Percentiles rank a stretch among this genome's conserved stretches.
These are phyloP conservation scores for Argyra leucocephala DNA, from an alignment of 2,888 invertebrate genomes.

Conservation along the genomic window DNA sequence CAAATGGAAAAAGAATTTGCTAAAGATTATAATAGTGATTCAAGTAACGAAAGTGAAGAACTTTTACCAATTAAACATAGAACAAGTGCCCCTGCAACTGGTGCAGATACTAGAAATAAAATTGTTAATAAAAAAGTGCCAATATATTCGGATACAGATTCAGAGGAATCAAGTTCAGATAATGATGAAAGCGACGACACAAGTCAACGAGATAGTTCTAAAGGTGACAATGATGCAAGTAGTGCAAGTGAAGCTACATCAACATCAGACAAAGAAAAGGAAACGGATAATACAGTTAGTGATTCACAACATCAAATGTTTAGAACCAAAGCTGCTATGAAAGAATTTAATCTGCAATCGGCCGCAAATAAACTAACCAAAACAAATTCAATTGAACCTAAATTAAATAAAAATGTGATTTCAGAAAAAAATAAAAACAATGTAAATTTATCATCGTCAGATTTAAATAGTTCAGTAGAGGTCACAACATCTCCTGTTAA, in stretches of 20 bases:
- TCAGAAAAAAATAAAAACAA: constrained; percentile 24
- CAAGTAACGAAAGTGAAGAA: constrained; percentile 80
- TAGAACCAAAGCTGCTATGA: constrained; percentile 75
- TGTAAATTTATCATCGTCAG: constrained; percentile 29
- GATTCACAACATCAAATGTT: constrained; percentile 58
- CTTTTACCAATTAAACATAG: constrained; percentile 50
- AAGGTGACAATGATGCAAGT: neutral
- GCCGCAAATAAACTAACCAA: constrained; percentile 25
- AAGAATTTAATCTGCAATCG: constrained; percentile 59
- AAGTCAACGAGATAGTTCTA: constrained; percentile 1
- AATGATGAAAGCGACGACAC: neutral
- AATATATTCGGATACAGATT: constrained; percentile 75
- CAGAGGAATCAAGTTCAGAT: neutral
- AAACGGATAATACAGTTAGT: constrained; percentile 55
- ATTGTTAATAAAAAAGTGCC: constrained; percentile 50
- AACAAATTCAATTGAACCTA: neutral
- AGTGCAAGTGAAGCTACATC: constrained; percentile 44
- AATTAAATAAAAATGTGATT: constrained; percentile 15
- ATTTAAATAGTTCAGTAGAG: constrained; percentile 2
- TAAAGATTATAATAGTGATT: constrained; percentile 54
- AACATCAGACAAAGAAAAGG: constrained; percentile 33
- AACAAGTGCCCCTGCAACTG: constrained; percentile 15
- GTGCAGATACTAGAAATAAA: constrained; percentile 35
- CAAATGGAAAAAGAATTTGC: constrained; percentile 68
- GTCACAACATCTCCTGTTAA: neutral